Base-by-base conservation (phyloP, 2,797 vertebrate species). In the Hipposideros larvatus region DNA sequence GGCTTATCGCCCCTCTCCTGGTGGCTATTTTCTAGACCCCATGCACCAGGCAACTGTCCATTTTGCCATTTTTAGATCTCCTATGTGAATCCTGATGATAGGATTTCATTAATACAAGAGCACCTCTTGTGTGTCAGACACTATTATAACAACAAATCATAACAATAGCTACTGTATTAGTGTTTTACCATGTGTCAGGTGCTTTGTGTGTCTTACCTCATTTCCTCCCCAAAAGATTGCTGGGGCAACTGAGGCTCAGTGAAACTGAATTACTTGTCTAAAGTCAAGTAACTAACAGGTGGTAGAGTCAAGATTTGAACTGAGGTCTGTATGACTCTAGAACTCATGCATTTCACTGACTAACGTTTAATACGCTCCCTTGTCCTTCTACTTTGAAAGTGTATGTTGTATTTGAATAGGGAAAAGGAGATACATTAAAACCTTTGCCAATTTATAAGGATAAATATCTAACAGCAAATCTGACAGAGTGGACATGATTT, bases 381-480 rank as follows among this genome's bases (percentile, higher is more conserved):
- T 80, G 26, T 59, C 19, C 70, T 92, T 57, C 46, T 90, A 37
- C 70, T 83, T 83, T 91, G 91, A 41, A 71, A n/a, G 34, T 66
- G 5, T 41, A 55, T 43, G 18, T 31, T 83, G 34, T 9, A 37
- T 78, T 74, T 94, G 46, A 95, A 77, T 16, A 93, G 11, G 74
- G 16, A n/a, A 5, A 85, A 11, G 16, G 46, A 41, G 11, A 86
- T 55, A 73, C 0, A 31, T 77, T 55, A 75, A 86, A 92, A 68
- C 14, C 4, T 87, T 74, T 88, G 66, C 90, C 93, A 90, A 85
- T n/a, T 11, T 28, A 4, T 26, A 3, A 43, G 16, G 28, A 43
- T 85, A 82, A 91, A 41, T 88, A 71, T 77, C n/a, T 87, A 92
- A 75, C 1, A 78, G 71, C 34, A 84, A 75, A 68, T 95, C 55